Percentiles rank a stretch among this genome's conserved stretches.
phyloP scores from a whole-genome alignment of 2,888 invertebrate species.

The Zonitis immaculata region DNA sequence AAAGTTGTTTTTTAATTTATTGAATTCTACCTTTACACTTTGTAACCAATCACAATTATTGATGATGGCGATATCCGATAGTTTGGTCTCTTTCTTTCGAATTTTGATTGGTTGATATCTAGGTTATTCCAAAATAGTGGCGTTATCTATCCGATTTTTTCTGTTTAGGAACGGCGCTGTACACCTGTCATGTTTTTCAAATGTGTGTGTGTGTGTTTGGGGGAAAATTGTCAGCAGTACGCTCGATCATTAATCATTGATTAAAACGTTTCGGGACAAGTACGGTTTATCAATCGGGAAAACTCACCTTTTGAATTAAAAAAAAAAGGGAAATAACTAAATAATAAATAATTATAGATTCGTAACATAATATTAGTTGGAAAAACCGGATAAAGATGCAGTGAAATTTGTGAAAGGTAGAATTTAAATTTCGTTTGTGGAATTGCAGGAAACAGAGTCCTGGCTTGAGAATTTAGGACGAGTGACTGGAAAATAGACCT shows the following conservation, averaged over 20 bases:
- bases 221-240: constrained; percentile 29
- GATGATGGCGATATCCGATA: too few species aligned
- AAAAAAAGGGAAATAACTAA: not conserved
- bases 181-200: not conserved
- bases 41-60: too few species aligned
- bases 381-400: constrained; percentile 26
- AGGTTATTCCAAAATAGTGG: too few species aligned
- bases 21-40: too few species aligned
- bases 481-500: not conserved
- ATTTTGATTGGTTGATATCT: too few species aligned
- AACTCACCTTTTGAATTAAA: not conserved
- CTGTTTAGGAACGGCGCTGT: too few species aligned
- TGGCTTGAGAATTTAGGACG: not conserved
- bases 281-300: constrained; percentile 23
- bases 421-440: not conserved
- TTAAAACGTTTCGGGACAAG: constrained; percentile 31
- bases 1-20: too few species aligned
- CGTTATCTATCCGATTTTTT: too few species aligned
- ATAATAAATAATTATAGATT: too few species aligned
- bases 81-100: too few species aligned
- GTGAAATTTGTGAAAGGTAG: constrained; percentile 15
- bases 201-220: not conserved
- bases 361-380: too few species aligned
- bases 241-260: constrained; percentile 47
- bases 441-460: not conserved